These are phyloP conservation scores for Cylas formicarius DNA, from an alignment of 1,140 invertebrate genomes.

Conservation along the genomic window DNA sequence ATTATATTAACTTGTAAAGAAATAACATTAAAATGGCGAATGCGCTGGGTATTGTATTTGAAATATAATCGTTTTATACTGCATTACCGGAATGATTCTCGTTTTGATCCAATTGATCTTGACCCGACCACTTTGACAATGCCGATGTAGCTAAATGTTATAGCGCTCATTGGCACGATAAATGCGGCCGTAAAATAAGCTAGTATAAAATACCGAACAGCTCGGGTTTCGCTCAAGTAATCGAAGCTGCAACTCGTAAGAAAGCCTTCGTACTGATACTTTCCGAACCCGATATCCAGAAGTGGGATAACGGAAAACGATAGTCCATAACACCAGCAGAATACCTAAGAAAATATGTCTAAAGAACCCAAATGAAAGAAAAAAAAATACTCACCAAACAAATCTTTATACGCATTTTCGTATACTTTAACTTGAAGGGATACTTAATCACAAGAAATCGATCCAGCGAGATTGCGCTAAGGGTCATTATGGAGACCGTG, in stretches of 20 bases:
- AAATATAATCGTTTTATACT: no score
- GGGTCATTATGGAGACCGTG: slow-evolving; percentile 60
- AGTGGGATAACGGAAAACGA: slow-evolving; percentile 61
- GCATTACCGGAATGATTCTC: slow-evolving; percentile 36
- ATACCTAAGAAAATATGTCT: slow-evolving; percentile 8
- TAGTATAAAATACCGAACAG: slow-evolving; percentile 56
- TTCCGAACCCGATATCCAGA: slow-evolving; percentile 57
- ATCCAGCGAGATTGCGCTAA: slow-evolving; percentile 63
- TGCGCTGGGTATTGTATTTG: no score
- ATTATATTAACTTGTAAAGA: slow-evolving; percentile 3
- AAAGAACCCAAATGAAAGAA: not conserved
- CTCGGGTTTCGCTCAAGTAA: slow-evolving; percentile 55
- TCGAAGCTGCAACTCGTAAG: slow-evolving; percentile 76
- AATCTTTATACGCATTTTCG: slow-evolving; percentile 52
- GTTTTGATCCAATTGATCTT: slow-evolving; percentile 18
- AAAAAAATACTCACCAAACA: slow-evolving; percentile 44
- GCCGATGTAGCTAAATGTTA: slow-evolving; percentile 61
- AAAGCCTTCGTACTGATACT: slow-evolving; percentile 71
- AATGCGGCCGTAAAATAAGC: slow-evolving; percentile 61
- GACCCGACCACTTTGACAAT: slow-evolving; percentile 58
- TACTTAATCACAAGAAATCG: slow-evolving; percentile 65
- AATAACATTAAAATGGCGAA: no score
- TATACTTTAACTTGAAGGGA: slow-evolving; percentile 58
- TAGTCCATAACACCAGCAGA: slow-evolving; percentile 65
- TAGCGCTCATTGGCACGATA: slow-evolving; percentile 59